These are phyloP conservation scores for Nowickia ferox DNA, from an alignment of 2,888 invertebrate genomes.

Conservation along the genomic window DNA sequence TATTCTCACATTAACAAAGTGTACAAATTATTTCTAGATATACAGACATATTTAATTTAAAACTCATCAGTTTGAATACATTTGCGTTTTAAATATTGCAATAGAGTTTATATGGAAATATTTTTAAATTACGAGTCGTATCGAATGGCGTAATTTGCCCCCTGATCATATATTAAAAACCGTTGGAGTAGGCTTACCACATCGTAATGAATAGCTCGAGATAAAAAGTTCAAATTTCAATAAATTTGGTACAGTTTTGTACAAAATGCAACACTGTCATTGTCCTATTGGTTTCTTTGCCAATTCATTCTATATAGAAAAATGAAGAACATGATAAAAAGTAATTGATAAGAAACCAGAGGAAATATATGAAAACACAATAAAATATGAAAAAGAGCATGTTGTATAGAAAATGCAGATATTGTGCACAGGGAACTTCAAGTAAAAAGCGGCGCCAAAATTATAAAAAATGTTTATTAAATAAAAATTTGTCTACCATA, in stretches of 20 bases:
- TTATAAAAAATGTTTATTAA: conserved; percentile 9
- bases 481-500: not conserved
- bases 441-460: conserved; percentile 70
- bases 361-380: conserved; percentile 63
- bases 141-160: too few relatives aligned
- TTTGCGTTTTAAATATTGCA: too few relatives aligned
- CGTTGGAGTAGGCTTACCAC: not conserved
- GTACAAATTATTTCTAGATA: too few relatives aligned
- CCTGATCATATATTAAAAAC: not conserved
- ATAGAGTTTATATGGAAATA: too few relatives aligned
- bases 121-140: too few relatives aligned
- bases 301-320: conserved; percentile 56
- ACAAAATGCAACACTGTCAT: conserved; percentile 58
- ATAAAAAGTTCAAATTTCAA: not conserved
- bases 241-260: conserved; percentile 60
- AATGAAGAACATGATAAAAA: conserved; percentile 31
- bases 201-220: not conserved
- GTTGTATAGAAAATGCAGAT: conserved; percentile 45
- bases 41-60: not conserved
- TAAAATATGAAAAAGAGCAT: conserved; percentile 57
- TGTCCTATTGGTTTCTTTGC: not conserved
- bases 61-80: not conserved
- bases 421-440: conserved; percentile 45
- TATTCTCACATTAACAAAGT: too few relatives aligned
- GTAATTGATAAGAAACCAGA: conserved; percentile 40